Base-by-base conservation (phyloP, 2,888 invertebrate species). In the Hydropsyche betteni region DNA sequence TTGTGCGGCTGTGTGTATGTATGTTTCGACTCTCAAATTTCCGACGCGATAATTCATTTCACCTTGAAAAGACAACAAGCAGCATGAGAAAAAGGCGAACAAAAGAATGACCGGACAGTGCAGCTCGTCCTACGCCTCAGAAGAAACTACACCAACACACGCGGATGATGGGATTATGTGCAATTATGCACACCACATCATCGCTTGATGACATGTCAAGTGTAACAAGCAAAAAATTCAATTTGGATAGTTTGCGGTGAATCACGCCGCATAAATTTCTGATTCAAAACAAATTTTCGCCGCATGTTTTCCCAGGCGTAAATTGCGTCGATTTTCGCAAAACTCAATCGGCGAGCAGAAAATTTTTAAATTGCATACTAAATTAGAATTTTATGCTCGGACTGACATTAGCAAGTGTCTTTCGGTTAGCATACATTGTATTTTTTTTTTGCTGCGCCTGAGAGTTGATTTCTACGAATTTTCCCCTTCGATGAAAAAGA, bases 41-140 rank as follows among this genome's bases (percentile, higher is more conserved):
- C 72, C 74, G 78, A 79, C 75, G 74, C 73, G 76, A 77, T 77
- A 76, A 79, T 79, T 79, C 77, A 71, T 74, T 74, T 79, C 79
- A 79, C 79, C 79, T 79, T 79, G 79, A 79, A 77, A 74, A 72
- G 71, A 74, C 72, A 75, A 76, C 75, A 36, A 70, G 72, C 74
- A 71, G 70, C 74, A 52, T 76, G 76, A 76, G 76, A 76, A 78
- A 78, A 76, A 74, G 72, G 70, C 70, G 70, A 78, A 78, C 78
- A 78, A 78, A 78, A 76, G 76, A 78, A 78, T 76, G 76, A 44
- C 34, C 69, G 64, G 69, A 64, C 64, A 64, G 64, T 64, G 64
- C 64, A 64, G 36, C 34, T 0, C 64, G 64, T 64, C 64, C 64
- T 64, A 33, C 64, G 64, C 64, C 34, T 33, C 64, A 64, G 36